Base-by-base conservation (phyloP, 2,113 vertebrate genomes). In the Apus apus region DNA sequence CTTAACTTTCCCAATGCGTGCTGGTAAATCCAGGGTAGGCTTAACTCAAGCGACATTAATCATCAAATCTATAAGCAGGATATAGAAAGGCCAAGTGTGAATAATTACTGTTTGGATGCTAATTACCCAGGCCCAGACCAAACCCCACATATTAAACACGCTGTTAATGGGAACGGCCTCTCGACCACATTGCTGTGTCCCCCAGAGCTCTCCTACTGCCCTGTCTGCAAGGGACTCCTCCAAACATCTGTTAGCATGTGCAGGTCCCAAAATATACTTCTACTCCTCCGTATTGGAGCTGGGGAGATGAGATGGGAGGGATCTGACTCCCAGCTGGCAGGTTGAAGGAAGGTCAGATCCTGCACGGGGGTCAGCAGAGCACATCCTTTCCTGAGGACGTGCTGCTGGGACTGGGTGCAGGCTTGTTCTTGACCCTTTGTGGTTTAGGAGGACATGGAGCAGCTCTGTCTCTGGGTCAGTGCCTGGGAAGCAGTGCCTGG, bases 11-110 rank as follows among this genome's bases (percentile, higher is more conserved):
- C 77, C 27, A 40, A 21, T 0, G 7, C 0, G 3, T 0, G 1
- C 80, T 8, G 61, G 29, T 51, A 64, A 84, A 84, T 29, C 91
- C 70, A 20, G 68, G 67, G 29, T 53, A 43, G 78, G 93, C 72
- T 93, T 68, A 81, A 65, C 87, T 87, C 25, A 8, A 87, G 72
- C 34, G 64, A 46, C 81, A 38, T 94, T 79, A 79, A 93, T 91
- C 87, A 79, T 76, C 87, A 34, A 32, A 82, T 56, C 93, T 91
- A 70, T 82, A 62, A 83, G 85, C 50, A 83, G 87, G 91, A 29
- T 76, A 75, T 34, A 87, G 81, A 89, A 91, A 93, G 87, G 87
- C 89, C 89, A 94, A 90, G 65, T 89, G 91, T 91, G 94, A 91
- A 89, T 95, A 91, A 95, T 95, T 93, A 93, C 40, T 1, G 32